Evolutionary conservation across 2,888 invertebrate species (phyloP).

Genomic region (Eumerus sabulonum): DNA sequence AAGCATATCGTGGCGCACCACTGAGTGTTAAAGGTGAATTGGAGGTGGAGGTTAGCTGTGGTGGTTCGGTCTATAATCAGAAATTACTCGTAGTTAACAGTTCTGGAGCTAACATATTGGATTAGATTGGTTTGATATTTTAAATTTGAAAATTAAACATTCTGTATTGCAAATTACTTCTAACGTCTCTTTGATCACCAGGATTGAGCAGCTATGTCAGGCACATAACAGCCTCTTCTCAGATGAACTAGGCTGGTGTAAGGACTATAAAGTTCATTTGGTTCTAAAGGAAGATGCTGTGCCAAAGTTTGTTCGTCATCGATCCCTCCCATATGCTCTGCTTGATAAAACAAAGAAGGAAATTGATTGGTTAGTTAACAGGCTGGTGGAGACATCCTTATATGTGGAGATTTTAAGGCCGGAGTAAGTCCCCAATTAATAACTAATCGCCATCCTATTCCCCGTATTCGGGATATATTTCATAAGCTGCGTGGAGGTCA

Average conservation of each 20-base stretch:
- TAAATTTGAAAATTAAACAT: constrained; percentile 17
- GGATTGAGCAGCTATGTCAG: constrained; percentile 1
- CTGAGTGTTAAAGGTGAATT: constrained; percentile 8
- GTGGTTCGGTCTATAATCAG: neutral
- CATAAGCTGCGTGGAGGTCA: constrained; percentile 54
- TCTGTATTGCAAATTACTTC: too few species aligned
- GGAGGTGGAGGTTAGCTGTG: neutral
- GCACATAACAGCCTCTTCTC: neutral
- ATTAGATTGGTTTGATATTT: constrained; percentile 18
- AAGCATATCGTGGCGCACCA: constrained; percentile 7
- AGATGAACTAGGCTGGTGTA: neutral
- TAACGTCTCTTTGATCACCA: neutral
- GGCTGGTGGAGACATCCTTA: constrained; percentile 14
- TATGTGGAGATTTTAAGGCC: constrained; percentile 41
- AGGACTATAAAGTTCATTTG: constrained; percentile 1
- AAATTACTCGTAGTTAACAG: constrained; percentile 7
- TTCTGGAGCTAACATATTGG: constrained; percentile 10
- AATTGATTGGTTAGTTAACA: constrained; percentile 9
- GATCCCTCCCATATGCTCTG: constrained; percentile 1
- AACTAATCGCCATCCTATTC: constrained; percentile 49
- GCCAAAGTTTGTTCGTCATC: constrained; percentile 9
- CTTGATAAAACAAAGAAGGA: constrained; percentile 5
- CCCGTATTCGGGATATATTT: constrained; percentile 55
- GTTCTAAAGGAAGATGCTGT: neutral
- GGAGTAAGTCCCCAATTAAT: neutral